Percentiles rank a stretch among this genome's conserved stretches.
These are phyloP conservation scores for Xanthostigma xanthostigma DNA, from an alignment of 2,888 invertebrate genomes.

Conservation along the genomic window DNA sequence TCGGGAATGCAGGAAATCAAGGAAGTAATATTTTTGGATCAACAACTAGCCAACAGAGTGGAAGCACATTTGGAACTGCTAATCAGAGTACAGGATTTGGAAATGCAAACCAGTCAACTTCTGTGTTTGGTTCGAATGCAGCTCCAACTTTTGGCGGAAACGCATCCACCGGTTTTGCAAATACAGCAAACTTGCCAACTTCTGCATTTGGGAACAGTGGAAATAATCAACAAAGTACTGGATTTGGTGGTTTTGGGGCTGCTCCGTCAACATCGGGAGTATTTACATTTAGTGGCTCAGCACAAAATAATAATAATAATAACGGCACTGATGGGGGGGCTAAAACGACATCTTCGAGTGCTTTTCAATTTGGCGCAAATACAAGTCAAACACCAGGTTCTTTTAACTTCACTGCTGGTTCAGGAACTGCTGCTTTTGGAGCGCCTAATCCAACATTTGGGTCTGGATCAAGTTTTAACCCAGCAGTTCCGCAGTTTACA, in stretches of 20 bases:
- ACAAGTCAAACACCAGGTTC: constrained; percentile 20
- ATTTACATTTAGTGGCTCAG: constrained; percentile 16
- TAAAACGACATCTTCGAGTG: constrained; percentile 7
- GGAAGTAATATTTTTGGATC: constrained; percentile 11
- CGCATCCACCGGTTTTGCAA: constrained; percentile 1
- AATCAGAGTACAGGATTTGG: too few relatives aligned
- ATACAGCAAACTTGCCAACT: constrained; percentile 4
- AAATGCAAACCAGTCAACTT: constrained; percentile 4
- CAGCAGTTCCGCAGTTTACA: constrained; percentile 5
- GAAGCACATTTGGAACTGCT: too few relatives aligned
- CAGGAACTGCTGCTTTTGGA: constrained; percentile 16
- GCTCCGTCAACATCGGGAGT: constrained; percentile 3
- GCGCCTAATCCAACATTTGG: not conserved
- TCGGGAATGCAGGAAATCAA: not conserved
- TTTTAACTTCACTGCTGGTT: constrained; percentile 23
- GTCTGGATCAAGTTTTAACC: too few relatives aligned
- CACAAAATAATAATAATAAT: constrained; percentile 4
- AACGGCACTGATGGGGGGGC: not conserved
- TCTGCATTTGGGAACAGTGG: constrained; percentile 11
- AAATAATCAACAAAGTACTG: constrained; percentile 7
- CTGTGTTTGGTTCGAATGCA: constrained; percentile 10
- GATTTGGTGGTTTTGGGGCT: constrained; percentile 8
- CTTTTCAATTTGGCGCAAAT: constrained; percentile 20
- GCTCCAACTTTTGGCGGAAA: not conserved
- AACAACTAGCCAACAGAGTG: not conserved